Conservation (phyloP, 2,888 invertebrate species). For the Arrhopalites spinosus region DNA sequence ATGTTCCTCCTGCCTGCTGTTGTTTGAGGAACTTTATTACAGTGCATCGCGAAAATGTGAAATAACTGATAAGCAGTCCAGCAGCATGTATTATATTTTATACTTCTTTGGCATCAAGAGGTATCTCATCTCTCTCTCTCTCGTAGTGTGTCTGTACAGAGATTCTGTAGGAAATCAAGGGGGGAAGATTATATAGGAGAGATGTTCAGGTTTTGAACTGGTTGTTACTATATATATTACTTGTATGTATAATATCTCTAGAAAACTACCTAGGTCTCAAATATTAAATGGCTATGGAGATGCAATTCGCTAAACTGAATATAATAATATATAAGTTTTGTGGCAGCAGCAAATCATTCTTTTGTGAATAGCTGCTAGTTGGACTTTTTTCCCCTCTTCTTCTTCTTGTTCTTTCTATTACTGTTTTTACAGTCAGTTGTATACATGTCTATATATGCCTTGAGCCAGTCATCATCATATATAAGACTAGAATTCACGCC, state of each 20-base stretch:
- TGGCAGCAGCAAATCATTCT: conserved; percentile 1
- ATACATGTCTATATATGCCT: background rate
- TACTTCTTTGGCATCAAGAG: background rate
- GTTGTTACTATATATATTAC: no score
- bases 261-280: no score
- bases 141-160: background rate
- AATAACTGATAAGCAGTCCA: conserved; percentile 17
- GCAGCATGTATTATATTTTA: background rate
- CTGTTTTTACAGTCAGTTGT: conserved; percentile 6
- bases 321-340: background rate
- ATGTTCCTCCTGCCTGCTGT: no score
- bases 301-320: background rate
- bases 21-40: background rate
- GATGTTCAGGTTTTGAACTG: conserved; percentile 8
- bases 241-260: no score
- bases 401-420: conserved; percentile 12
- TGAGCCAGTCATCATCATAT: no score
- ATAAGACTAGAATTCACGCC: conserved; percentile 25
- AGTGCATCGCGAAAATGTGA: conserved; percentile 23
- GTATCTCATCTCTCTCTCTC: background rate
- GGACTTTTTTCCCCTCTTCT: no score
- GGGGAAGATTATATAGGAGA: background rate
- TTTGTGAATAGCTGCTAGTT: conserved; percentile 3
- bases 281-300: no score
- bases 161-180: background rate